Evolutionary conservation across 53 echinoderm and acorn worm species (phyloP).

Genomic region (Zoroaster sp.): DNA sequence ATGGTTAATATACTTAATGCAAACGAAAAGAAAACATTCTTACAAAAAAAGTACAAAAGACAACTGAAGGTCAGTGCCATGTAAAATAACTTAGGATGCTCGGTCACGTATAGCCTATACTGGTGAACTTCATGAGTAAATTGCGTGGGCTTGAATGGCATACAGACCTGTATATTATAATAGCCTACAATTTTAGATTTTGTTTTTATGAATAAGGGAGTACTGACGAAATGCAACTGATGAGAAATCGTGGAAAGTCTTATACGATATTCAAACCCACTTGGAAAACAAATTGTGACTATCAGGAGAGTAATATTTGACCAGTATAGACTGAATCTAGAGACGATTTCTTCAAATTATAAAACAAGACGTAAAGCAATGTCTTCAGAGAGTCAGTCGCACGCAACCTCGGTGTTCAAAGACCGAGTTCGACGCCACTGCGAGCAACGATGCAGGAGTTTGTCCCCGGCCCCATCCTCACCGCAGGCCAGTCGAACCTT

Average conservation of each 20-base stretch:
- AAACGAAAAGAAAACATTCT: too few species aligned
- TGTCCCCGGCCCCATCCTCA: background rate
- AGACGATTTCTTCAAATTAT: background rate
- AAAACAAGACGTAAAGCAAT: background rate
- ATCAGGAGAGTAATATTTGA: background rate
- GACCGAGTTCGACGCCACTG: conserved; percentile 23
- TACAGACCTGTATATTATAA: background rate
- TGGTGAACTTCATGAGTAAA: background rate
- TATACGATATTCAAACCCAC: background rate
- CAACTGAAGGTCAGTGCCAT: background rate
- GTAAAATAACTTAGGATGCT: background rate
- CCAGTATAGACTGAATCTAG: background rate
- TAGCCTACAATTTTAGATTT: background rate
- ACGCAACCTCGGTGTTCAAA: background rate
- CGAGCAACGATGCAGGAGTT: background rate
- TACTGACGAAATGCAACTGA: background rate
- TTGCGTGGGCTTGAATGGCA: background rate
- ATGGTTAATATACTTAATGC: too few species aligned
- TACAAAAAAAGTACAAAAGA: too few species aligned
- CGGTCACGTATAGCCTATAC: too few species aligned
- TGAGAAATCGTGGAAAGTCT: background rate
- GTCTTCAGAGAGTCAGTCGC: background rate
- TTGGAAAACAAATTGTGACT: background rate
- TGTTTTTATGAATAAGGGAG: background rate
- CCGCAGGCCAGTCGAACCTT: background rate